Evolutionary conservation across 2,113 vertebrate genomes (phyloP), one percentile per base, ranked within the genome.

Genomic region (Diglossa brunneiventris): DNA sequence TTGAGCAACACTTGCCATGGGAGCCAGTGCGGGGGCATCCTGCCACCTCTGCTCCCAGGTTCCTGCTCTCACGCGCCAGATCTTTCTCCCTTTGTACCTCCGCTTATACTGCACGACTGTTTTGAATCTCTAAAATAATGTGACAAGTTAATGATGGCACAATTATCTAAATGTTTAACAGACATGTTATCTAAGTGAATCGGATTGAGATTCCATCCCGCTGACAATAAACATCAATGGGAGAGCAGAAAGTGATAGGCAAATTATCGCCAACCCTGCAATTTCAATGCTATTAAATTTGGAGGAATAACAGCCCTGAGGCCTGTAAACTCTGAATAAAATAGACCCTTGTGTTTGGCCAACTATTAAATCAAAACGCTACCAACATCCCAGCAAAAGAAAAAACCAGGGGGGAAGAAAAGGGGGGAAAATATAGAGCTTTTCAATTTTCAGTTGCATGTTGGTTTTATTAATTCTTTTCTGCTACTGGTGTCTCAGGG

Each of bases 141-240:
- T 99, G 99, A 99, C 99, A 99, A 99, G 98, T 99, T 99, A 99
- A 99, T 99, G 99, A 99, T 97, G 98, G 98, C 98, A 99, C 98
- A 99, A 99, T 99, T 99, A 99, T 99, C 98, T 98, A 99, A 99
- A 99, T 99, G 98, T 98, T 99, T 99, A 99, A 99, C 99, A 99
- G 99, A 99, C 98, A 99, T 98, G 98, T 98, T 95, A 98, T 98
- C 96, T 98, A 98, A 98, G 98, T 98, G 98, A 98, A 98, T 98
- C 98, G 98, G 99, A 99, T 98, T 98, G 98, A 98, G 99, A 98
- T 99, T 97, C 97, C 98, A 98, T 98, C 98, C 98, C 96, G 98
- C 98, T 98, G 98, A 98, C 98, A 98, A 98, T 97, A 97, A 98
- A 98, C 97, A 98, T 98, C 98, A 98, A 98, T 98, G 97, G 97